Evolutionary conservation across 2,888 invertebrate genomes (phyloP), one percentile per base, ranked within the genome.

Genomic region (Trachelus iudaicus): DNA sequence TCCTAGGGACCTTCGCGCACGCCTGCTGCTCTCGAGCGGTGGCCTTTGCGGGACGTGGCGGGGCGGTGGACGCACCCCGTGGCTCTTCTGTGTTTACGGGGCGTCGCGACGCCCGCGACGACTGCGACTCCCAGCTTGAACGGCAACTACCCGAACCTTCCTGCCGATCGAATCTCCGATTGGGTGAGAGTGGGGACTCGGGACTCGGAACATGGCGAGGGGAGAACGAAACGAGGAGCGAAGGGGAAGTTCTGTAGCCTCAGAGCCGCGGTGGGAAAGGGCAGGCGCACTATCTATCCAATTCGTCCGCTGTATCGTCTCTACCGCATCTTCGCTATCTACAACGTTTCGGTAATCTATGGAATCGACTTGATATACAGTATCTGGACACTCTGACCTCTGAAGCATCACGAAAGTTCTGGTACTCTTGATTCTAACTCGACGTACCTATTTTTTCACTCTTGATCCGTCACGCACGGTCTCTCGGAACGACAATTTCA

Each of bases 101-200:
- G 85, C 79, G 86, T 84, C 83, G 80, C 84, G 85, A 85, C 82
- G 82, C 81, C 81, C 82, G 87, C 88, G 88, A 86, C 85, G 56
- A 80, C 83, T 83, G 80, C 79, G 81, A 78, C 82, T 83, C 56
- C 56, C 56, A 56, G 81, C 81, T 81, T 80, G 71, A 56, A 56
- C 81, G 73, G 77, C 84, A 86, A 83, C 88, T 69, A 30, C 34
- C 40, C 23, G 75, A 76, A 76, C 76, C 69, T 73, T 73, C 37
- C 68, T 73, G 40, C 80, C 80, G 89, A 90, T 90, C 88, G 90
- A 89, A 88, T 86, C 85, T 84, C 87, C 87, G 87, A 89, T 90
- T 88, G 85, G 86, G 85, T 85, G 86, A 85, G 85, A 83, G 85
- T 69, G 84, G 79, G 56, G 56, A 56, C 56, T 56, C 23, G 56